These are phyloP conservation scores for Punctoribates punctum DNA, from an alignment of 2,888 invertebrate species.

Conservation along the genomic window DNA sequence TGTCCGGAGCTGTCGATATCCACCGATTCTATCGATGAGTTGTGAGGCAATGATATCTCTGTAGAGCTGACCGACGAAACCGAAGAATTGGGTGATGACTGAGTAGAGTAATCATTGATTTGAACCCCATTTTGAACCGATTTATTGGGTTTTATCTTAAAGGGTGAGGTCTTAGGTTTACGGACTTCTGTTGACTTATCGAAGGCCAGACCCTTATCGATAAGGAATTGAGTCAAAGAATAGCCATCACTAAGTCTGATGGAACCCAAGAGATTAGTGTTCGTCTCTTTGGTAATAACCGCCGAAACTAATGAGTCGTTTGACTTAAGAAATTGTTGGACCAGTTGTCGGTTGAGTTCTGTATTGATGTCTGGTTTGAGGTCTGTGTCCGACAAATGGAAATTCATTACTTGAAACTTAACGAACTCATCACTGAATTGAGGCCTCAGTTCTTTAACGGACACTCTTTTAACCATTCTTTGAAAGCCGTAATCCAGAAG, in stretches of 20 bases:
- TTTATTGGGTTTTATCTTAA: no score
- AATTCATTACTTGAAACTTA: not conserved
- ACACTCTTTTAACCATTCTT: not conserved
- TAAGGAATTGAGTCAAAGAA: not conserved
- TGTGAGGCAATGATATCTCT: not conserved
- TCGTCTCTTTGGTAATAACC: not conserved
- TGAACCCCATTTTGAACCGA: not conserved
- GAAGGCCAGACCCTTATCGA: not conserved
- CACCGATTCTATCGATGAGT: not conserved
- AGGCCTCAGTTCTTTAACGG: not conserved
- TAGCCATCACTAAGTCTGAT: not conserved
- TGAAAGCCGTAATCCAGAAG: not conserved
- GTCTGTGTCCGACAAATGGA: not conserved
- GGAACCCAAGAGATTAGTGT: not conserved
- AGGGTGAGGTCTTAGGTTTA: not conserved
- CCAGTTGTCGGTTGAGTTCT: not conserved
- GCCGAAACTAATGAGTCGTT: conserved; percentile 7
- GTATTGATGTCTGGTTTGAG: not conserved
- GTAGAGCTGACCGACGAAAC: not conserved
- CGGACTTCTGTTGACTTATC: not conserved
- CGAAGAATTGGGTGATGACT: not conserved
- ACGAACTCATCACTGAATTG: not conserved
- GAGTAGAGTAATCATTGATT: no score
- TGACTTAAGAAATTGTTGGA: not conserved
- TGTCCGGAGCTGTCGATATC: no score